Evolutionary conservation across 2,797 vertebrate species (phyloP), one percentile per base, ranked within the genome.

Genomic region (Pygocentrus nattereri): DNA sequence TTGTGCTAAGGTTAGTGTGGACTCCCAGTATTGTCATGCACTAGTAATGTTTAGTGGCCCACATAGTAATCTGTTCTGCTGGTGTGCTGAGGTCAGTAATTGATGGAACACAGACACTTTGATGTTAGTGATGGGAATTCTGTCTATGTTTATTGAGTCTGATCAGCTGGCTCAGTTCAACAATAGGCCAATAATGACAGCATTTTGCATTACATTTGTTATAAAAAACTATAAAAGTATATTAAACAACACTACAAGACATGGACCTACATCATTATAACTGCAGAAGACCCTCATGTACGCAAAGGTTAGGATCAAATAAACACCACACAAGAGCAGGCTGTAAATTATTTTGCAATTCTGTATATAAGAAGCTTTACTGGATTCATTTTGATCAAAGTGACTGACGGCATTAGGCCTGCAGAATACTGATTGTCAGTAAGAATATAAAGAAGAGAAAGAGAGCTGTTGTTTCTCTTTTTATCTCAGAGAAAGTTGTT

Each of bases 41-140:
- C 58, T 54, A 59, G 67, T 80, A 82, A 75, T 79, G 73, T 84
- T 77, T 85, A 82, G 61, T 83, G 87, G 30, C 87, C 87, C 74
- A 88, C 76, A 91, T 90, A 52, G 34, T 75, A 84, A 73, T 76
- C 54, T 87, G 78, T 62, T 85, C 85, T 82, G 13, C 59, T 49
- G 70, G 44, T 65, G 49, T 58, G 74, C 7, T 59, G 38, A 19
- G 64, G 69, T 15, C 44, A 7, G 25, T 77, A 59, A 70, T 44
- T 31, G 44, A 77, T 64, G 30, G 16, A 85, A 77, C n/a, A 73
- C 15, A 34, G 49, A 27, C 49, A 70, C 41, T 8, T 31, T 8
- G 6, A 31, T 4, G 16, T 64, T 31, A 64, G 15, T 34, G 30
- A 64, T 31, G 61, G 16, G 59, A 34, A 64, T 34, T 64, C 23